These are phyloP conservation scores for Amphilophus citrinellus DNA, from an alignment of 2,113 vertebrate genomes.

Conservation along the genomic window DNA sequence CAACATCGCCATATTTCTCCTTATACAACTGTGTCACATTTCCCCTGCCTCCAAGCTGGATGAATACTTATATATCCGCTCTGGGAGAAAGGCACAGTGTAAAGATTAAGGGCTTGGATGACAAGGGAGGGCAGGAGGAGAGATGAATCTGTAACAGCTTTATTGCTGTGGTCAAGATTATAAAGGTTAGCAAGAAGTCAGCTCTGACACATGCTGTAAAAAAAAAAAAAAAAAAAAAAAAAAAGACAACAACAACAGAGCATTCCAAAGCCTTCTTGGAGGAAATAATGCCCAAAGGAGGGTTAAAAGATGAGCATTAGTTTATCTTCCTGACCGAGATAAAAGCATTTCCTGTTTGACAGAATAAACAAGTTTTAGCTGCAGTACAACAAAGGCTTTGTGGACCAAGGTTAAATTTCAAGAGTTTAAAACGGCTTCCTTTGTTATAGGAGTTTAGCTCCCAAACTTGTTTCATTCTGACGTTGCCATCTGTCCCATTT, in stretches of 20 bases:
- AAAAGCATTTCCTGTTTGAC: constrained; percentile 67
- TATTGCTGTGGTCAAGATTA: constrained; percentile 76
- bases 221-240: constrained; percentile 26
- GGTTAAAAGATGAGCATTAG: constrained; percentile 23
- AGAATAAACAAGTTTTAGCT: constrained; percentile 50
- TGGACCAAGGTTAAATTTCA: constrained; percentile 36
- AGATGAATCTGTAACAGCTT: constrained; percentile 75
- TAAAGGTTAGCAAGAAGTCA: constrained; percentile 77
- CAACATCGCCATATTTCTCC: constrained; percentile 73
- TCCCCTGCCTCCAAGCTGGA: constrained; percentile 57
- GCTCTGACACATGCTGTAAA: constrained; percentile 69
- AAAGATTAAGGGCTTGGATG: constrained; percentile 76
- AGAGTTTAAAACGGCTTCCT: background rate
- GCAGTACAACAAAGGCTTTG: constrained; percentile 43
- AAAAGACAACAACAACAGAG: constrained; percentile 6
- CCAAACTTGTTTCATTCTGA: constrained; percentile 44
- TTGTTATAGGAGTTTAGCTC: constrained; percentile 37
- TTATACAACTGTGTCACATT: constrained; percentile 73
- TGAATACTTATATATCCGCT: constrained; percentile 70
- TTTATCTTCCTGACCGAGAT: constrained; percentile 56
- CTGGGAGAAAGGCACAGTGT: constrained; percentile 60
- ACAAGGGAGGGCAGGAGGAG: constrained; percentile 63
- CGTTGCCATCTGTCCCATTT: constrained; percentile 59
- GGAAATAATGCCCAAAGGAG: constrained; percentile 50
- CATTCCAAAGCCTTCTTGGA: constrained; percentile 26